Conservation (phyloP, 2,797 vertebrate species). For the Poeciliopsis gracilis region DNA sequence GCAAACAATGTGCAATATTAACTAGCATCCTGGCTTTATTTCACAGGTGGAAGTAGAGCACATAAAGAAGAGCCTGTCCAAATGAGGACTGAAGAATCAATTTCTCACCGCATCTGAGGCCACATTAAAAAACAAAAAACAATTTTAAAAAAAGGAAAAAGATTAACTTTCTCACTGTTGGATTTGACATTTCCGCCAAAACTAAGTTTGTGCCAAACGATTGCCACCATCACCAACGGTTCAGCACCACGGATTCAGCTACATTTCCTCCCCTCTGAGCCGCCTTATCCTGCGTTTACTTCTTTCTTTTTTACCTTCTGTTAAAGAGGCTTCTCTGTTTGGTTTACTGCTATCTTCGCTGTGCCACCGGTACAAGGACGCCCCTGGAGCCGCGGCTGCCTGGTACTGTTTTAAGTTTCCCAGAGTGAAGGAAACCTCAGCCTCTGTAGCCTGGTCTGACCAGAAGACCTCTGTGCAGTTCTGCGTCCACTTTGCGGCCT, state of each 20-base stretch:
- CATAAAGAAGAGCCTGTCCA: constrained; percentile 96
- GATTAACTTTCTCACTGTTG: constrained; percentile 72
- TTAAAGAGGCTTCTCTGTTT: constrained; percentile 77
- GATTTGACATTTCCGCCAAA: constrained; percentile 85
- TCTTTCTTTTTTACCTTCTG: constrained; percentile 50
- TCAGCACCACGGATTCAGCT: constrained; percentile 62
- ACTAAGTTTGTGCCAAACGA: constrained; percentile 92
- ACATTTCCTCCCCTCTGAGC: constrained; percentile 27
- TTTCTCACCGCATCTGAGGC: constrained; percentile 51
- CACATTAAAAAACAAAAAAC: constrained; percentile 55
- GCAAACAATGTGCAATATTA: background rate
- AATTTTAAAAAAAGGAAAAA: background rate
- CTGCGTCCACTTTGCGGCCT: constrained; percentile 75
- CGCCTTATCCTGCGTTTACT: constrained; percentile 69
- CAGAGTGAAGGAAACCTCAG: constrained; percentile 39
- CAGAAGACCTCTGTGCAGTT: constrained; percentile 70
- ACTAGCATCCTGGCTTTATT: constrained; percentile 30
- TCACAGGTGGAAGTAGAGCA: constrained; percentile 95
- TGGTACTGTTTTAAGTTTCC: constrained; percentile 84
- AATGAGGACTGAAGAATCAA: constrained; percentile 79
- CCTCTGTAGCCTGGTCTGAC: constrained; percentile 54
- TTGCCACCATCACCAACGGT: constrained; percentile 66
- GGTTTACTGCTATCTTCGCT: constrained; percentile 70
- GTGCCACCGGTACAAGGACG: constrained; percentile 72
- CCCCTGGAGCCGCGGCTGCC: constrained; percentile 64